phyloP scores from a whole-genome alignment of 2,113 vertebrate species.

The Bettongia penicillata region DNA sequence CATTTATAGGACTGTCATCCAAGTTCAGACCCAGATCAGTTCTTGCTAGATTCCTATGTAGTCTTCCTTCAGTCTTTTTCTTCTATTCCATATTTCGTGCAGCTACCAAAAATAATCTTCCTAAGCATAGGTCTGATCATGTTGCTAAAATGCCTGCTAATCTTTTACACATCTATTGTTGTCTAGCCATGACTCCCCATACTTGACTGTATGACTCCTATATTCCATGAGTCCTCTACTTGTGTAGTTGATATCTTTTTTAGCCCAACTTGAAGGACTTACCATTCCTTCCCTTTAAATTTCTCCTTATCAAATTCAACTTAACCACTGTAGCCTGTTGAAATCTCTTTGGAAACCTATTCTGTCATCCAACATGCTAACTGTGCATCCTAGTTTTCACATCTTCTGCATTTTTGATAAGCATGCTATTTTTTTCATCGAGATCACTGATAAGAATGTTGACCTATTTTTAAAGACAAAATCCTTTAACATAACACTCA shows the following conservation, averaged over 20 bases:
- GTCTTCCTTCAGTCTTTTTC: conserved; percentile 7
- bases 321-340: background rate
- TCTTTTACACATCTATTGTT: background rate
- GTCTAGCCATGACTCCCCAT: background rate
- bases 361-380: background rate
- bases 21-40: background rate
- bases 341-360: background rate
- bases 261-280: background rate
- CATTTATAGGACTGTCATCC: background rate
- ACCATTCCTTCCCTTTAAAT: background rate
- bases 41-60: background rate
- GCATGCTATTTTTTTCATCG: background rate
- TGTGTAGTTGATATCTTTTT: background rate
- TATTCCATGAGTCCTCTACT: background rate
- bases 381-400: background rate
- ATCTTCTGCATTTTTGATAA: background rate
- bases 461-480: background rate
- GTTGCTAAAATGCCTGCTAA: background rate
- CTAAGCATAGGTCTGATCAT: background rate
- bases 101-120: background rate
- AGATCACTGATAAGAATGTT: background rate
- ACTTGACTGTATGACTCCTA: no score
- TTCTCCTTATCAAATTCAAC: background rate
- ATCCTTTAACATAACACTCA: background rate
- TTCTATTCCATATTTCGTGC: background rate